Evolutionary conservation across 2,113 vertebrate genomes (phyloP).

Genomic region (Neopipo cinnamomea): DNA sequence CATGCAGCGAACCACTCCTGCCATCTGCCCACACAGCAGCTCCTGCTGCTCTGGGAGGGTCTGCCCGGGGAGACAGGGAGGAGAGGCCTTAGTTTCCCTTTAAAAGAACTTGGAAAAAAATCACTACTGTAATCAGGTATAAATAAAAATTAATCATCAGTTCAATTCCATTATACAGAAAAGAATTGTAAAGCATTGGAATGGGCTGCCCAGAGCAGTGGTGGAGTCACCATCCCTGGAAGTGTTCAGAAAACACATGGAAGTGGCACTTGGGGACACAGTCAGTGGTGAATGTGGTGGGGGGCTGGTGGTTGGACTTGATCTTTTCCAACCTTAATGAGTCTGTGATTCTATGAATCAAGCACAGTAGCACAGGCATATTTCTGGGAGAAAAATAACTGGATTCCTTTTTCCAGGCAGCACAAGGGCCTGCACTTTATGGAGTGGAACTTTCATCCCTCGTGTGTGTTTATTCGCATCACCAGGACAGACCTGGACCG

Average conservation of each 20-base stretch:
- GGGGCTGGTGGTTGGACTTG: not conserved
- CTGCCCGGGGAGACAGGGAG: slow-evolving; percentile 31
- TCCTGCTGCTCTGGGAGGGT: slow-evolving; percentile 81
- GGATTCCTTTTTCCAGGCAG: not conserved
- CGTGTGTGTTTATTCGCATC: fast-evolving
- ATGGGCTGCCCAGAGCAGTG: not conserved
- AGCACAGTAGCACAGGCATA: not conserved
- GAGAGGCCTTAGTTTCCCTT: not conserved
- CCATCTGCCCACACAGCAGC: slow-evolving; percentile 85
- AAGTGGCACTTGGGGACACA: not conserved
- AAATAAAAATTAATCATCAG: not conserved
- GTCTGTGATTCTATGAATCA: not conserved
- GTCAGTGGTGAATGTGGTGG: not conserved
- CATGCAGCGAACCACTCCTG: slow-evolving; percentile 78
- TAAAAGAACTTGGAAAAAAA: not conserved
- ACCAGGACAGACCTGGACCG: not conserved
- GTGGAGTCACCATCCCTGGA: not conserved
- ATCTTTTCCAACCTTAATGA: not conserved
- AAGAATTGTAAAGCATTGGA: not conserved
- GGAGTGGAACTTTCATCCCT: not conserved
- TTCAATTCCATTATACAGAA: not conserved
- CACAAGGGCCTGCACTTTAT: not conserved
- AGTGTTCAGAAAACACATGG: not conserved
- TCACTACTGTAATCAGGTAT: not conserved
- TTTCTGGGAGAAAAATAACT: not conserved